Evolutionary conservation across 2,797 vertebrate species (phyloP).

Genomic region (Parotocinclus haroldoi): DNA sequence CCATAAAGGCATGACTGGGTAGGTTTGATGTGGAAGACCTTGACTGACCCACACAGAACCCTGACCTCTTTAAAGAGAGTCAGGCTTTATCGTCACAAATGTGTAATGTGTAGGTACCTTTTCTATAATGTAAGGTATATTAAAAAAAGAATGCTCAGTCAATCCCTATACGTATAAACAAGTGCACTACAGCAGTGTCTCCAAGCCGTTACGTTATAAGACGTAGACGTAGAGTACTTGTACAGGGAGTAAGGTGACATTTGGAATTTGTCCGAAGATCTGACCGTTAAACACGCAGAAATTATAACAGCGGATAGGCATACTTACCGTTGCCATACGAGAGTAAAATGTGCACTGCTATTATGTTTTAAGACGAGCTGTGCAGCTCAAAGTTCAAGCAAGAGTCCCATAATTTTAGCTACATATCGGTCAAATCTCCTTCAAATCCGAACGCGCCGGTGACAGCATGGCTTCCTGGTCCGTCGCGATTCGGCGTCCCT

Average conservation of each 20-base stretch:
- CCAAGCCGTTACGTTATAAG: not conserved
- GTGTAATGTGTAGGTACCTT: too few species aligned
- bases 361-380: not conserved
- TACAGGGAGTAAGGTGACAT: not conserved
- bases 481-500: constrained; percentile 38
- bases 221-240: too few species aligned
- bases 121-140: too few species aligned
- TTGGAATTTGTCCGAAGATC: not conserved
- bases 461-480: constrained; percentile 42
- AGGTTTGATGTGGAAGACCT: too few species aligned
- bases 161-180: not conserved
- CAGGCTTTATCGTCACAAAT: too few species aligned
- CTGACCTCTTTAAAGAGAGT: too few species aligned
- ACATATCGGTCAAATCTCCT: constrained; percentile 57
- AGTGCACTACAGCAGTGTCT: not conserved
- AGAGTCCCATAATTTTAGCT: not conserved
- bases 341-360: not conserved
- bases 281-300: not conserved
- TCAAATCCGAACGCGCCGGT: constrained; percentile 51
- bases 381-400: not conserved
- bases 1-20: too few species aligned
- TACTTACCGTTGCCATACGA: constrained; percentile 15
- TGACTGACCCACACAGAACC: too few species aligned
- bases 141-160: not conserved
- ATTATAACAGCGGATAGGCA: not conserved